phyloP scores from a whole-genome alignment of 2,113 vertebrate genomes.

The Sapayoa aenigma region DNA sequence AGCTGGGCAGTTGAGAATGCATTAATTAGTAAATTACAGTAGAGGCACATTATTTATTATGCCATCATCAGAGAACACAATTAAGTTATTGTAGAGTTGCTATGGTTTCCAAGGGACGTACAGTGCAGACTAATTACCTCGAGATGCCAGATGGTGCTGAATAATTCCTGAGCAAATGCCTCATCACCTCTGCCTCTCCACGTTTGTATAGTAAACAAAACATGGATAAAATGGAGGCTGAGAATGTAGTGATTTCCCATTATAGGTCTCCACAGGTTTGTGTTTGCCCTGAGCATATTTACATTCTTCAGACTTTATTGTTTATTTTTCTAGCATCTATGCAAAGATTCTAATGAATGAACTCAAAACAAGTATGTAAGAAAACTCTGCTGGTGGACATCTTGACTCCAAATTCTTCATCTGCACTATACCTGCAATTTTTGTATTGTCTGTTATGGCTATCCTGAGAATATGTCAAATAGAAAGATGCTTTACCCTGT shows the following conservation, averaged over 20 bases:
- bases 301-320: conserved; percentile 1
- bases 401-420: neutral
- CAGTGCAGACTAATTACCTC: conserved; percentile 35
- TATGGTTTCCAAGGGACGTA: conserved; percentile 38
- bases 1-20: neutral
- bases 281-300: conserved; percentile 25
- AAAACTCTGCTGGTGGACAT: neutral
- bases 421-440: neutral
- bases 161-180: conserved; percentile 59
- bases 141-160: conserved; percentile 13
- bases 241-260: conserved; percentile 54
- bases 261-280: neutral
- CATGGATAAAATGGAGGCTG: conserved; percentile 44
- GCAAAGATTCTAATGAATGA: conserved; percentile 14
- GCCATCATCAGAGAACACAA: conserved; percentile 14
- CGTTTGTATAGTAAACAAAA: conserved; percentile 62
- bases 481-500: neutral
- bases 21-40: conserved; percentile 22
- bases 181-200: conserved; percentile 11
- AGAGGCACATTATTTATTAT: conserved; percentile 17
- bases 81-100: conserved; percentile 31
- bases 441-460: neutral
- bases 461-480: neutral
- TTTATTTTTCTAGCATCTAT: conserved; percentile 36
- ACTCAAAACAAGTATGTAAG: neutral